A percentile compares a stretch with the other conserved stretches of the same genome.
Conservation (phyloP, 2,797 vertebrate species). For the Scomberomorus guttatus region DNA sequence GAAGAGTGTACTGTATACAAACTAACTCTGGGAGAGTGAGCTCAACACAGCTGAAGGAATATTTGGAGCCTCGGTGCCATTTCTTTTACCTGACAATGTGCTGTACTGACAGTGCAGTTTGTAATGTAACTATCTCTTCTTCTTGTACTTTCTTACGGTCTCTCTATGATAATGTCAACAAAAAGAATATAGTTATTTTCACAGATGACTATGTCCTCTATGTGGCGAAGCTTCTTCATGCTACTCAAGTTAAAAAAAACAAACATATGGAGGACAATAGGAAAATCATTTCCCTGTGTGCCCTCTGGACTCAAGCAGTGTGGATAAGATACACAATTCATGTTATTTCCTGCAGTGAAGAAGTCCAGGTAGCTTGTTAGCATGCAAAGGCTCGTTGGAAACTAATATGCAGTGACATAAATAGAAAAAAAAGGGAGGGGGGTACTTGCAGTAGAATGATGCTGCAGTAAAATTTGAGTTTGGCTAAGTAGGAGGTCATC, state of each 20-base stretch:
- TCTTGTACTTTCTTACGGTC: not conserved
- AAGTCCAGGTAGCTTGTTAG: not conserved
- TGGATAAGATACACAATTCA: not conserved
- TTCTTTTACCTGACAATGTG: conserved; percentile 28
- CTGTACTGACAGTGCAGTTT: conserved; percentile 21
- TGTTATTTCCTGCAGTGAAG: conserved; percentile 2
- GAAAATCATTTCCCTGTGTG: not conserved
- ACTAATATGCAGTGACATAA: conserved; percentile 9
- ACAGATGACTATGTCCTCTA: not conserved
- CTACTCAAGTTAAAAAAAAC: not conserved
- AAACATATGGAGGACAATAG: not conserved
- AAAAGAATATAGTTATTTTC: conserved; percentile 16
- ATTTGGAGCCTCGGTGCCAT: conserved; percentile 10
- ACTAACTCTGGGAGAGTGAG: conserved; percentile 27
- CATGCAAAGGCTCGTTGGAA: conserved; percentile 4
- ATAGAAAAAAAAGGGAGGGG: not conserved
- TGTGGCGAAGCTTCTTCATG: not conserved
- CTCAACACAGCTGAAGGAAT: conserved; percentile 8
- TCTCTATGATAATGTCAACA: conserved; percentile 16
- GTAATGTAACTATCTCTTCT: conserved; percentile 1
- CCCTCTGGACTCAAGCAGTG: not conserved
- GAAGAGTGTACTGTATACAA: conserved; percentile 62
- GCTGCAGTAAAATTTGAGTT: not conserved
- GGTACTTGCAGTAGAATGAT: not conserved
- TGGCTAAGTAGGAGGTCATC: not conserved